Evolutionary conservation across 2,113 vertebrate genomes (phyloP).

Genomic region (Oceanodroma tethys): DNA sequence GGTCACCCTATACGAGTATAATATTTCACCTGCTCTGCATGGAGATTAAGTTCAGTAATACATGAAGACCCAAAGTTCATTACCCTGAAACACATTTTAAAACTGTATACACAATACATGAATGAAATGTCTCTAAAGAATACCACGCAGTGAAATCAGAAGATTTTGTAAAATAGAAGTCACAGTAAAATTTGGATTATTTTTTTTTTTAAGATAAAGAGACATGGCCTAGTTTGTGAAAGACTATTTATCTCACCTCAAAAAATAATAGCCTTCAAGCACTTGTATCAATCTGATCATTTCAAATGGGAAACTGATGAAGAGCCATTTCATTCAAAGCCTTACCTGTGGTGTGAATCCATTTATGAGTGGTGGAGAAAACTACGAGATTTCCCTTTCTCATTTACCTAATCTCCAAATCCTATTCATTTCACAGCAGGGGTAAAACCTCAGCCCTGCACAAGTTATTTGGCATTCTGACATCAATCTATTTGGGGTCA

Average conservation of each 20-base stretch:
- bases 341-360: neutral
- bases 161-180: neutral
- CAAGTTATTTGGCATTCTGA: neutral
- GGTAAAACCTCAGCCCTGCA: neutral
- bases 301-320: neutral
- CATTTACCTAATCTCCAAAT: conserved; percentile 16
- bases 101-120: neutral
- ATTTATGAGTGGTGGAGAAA: neutral
- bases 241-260: neutral
- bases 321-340: neutral
- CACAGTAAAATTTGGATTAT: neutral
- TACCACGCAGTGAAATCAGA: neutral
- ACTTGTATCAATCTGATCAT: neutral
- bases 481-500: neutral
- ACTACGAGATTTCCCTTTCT: neutral
- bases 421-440: neutral
- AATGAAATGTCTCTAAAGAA: neutral
- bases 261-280: neutral
- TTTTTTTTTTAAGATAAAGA: neutral
- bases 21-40: neutral
- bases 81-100: neutral
- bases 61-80: neutral
- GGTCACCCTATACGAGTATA: neutral
- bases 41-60: neutral
- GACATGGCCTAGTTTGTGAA: fast-evolving